Conservation (phyloP, 2,888 invertebrate genomes). For the Meiosimyza decipiens region DNA sequence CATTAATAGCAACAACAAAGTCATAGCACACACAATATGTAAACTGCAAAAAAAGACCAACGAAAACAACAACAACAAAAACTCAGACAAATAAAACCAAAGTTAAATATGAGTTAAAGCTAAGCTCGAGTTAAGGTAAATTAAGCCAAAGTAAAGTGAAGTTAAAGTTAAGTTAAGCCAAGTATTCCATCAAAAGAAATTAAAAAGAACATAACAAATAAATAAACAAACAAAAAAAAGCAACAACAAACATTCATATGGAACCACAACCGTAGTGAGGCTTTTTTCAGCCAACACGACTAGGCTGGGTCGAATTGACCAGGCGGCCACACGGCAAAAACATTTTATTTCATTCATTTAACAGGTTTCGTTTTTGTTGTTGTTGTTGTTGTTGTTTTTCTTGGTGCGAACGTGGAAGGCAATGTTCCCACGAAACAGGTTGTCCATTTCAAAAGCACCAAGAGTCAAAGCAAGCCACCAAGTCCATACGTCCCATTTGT, state of each 20-base stretch:
- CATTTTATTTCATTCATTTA: constrained; percentile 68
- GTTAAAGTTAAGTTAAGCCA: not conserved
- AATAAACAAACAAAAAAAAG: constrained; percentile 24
- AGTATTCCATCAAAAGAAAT: constrained; percentile 25
- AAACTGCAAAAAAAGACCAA: not conserved
- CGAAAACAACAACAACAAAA: constrained; percentile 8
- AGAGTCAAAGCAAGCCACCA: not conserved
- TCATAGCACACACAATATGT: not conserved
- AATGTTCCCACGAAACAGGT: constrained; percentile 67
- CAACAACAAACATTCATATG: constrained; percentile 35
- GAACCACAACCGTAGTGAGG: constrained; percentile 35
- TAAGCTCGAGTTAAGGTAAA: constrained; percentile 20
- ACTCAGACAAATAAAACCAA: not conserved
- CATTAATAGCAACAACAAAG: constrained; percentile 2
- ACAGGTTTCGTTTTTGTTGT: constrained; percentile 63
- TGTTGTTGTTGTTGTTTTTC: constrained; percentile 27
- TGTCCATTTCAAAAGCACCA: constrained; percentile 46
- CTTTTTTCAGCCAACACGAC: constrained; percentile 32
- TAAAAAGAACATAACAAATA: constrained; percentile 27
- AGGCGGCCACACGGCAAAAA: constrained; percentile 50
- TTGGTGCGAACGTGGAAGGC: constrained; percentile 59
- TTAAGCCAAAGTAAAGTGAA: constrained; percentile 2
- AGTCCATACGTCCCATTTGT: constrained; percentile 9
- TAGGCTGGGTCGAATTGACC: not conserved
- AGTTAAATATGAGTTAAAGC: constrained; percentile 23